phyloP scores from a whole-genome alignment of 2,888 invertebrate genomes.

The Lysandra coridon region DNA sequence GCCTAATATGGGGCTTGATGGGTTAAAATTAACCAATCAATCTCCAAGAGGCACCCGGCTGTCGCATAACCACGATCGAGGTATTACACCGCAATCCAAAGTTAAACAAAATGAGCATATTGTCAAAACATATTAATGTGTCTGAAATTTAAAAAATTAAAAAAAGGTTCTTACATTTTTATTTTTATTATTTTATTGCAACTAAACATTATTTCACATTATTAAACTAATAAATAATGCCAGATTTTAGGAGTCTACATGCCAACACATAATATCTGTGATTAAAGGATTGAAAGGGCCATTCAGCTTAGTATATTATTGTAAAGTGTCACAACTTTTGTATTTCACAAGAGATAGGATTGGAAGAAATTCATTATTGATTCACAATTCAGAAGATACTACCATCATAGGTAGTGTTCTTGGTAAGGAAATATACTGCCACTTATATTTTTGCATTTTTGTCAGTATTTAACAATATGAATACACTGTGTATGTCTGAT shows the following conservation, averaged over 20 bases:
- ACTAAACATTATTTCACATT: not conserved
- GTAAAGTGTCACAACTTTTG: slow-evolving; percentile 77
- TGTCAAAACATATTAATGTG: too few relatives aligned
- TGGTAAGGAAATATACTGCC: slow-evolving; percentile 50
- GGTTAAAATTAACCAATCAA: too few relatives aligned
- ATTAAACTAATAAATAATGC: not conserved
- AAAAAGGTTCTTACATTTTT: too few relatives aligned
- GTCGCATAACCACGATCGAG: too few relatives aligned
- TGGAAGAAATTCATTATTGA: slow-evolving; percentile 91
- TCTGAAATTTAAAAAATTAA: too few relatives aligned
- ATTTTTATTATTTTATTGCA: too few relatives aligned
- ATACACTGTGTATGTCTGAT: not conserved
- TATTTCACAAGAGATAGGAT: slow-evolving; percentile 93
- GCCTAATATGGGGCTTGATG: too few relatives aligned
- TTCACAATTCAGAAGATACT: slow-evolving; percentile 69
- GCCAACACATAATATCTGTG: slow-evolving; percentile 60
- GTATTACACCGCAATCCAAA: too few relatives aligned
- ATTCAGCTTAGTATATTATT: slow-evolving; percentile 89
- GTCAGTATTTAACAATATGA: not conserved
- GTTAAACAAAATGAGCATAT: too few relatives aligned
- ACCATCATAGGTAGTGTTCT: slow-evolving; percentile 79
- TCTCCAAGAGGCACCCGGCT: too few relatives aligned
- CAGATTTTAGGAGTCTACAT: slow-evolving; percentile 45
- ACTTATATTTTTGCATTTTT: not conserved
- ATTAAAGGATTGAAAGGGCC: slow-evolving; percentile 87